Evolutionary conservation across 2,113 vertebrate species (phyloP), one percentile per base, ranked within the genome.

Genomic region (Catharus fuscescens): DNA sequence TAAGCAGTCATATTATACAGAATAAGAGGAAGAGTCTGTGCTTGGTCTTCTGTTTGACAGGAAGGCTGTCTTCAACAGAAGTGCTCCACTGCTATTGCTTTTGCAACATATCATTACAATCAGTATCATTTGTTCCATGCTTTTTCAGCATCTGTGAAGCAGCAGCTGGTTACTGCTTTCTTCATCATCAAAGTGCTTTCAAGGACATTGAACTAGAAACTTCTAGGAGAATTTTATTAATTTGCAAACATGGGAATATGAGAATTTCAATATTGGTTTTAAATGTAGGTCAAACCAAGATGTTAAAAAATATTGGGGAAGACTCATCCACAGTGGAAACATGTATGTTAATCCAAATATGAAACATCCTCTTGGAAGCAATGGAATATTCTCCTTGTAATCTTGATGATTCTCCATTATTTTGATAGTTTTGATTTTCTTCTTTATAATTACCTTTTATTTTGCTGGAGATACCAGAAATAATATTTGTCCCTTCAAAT

Each of bases 81-180:
- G 89, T 97, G 85, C 88, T 97, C 96, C 81, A 94, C 88, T 88
- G 91, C 96, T 85, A 56, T 65, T 65, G 84, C 91, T 95, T 95
- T 76, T 93, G 96, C 89, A 98, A 95, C 96, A 52, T 98, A 96
- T 98, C 96, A 98, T 98, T 98, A 98, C 96, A 98, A 98, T 98
- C 98, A 98, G 97, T 64, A 91, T 74, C 93, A 50, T 97, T 98
- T 98, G 97, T 98, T 98, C 89, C 92, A 56, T 31, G 92, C 77
- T 67, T 96, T 96, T 95, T 97, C 89, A 97, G 97, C 98, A 98
- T 97, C 95, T 98, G 96, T 96, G 95, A 94, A 95, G 95, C 97
- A 96, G 97, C 98, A 98, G 98, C 98, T 98, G 98, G 97, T 93
- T 86, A 92, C 81, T 93, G 96, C 96, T 98, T 90, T 95, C 96